Conservation (phyloP, 2,113 vertebrate genomes). For the Pygathrix nemaeus region DNA sequence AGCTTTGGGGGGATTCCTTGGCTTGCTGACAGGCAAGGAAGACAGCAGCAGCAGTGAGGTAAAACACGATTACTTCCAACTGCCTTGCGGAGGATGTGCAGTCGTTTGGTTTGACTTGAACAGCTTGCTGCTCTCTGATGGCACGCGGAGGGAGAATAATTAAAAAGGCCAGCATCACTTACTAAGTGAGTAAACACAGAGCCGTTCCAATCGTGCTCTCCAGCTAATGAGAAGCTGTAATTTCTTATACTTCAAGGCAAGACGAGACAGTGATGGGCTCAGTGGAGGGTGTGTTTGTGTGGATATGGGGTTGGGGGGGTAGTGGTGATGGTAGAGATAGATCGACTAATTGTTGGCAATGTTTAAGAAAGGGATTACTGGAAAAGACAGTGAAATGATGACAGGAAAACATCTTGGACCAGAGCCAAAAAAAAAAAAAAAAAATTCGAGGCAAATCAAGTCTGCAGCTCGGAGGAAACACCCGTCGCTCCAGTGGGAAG, state of each 20-base stretch:
- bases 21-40: constrained; percentile 86
- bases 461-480: constrained; percentile 82
- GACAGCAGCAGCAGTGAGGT: constrained; percentile 84
- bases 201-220: constrained; percentile 86
- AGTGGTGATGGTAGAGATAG: constrained; percentile 74
- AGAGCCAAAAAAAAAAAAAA: constrained; percentile 83
- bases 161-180: constrained; percentile 87
- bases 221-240: constrained; percentile 87
- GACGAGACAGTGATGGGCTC: constrained; percentile 84
- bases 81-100: constrained; percentile 82
- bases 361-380: constrained; percentile 88
- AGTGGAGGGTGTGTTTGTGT: constrained; percentile 72
- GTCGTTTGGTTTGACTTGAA: constrained; percentile 77
- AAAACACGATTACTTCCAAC: constrained; percentile 81
- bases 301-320: constrained; percentile 72
- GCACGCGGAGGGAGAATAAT: constrained; percentile 86
- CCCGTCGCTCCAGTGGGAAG: constrained; percentile 76
- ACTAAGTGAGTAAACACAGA: constrained; percentile 89
- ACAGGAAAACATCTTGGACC: constrained; percentile 87
- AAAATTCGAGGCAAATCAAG: constrained; percentile 84
- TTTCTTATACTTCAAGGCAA: constrained; percentile 87
- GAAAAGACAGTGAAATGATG: constrained; percentile 87
- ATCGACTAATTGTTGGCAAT: constrained; percentile 87
- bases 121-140: constrained; percentile 84
- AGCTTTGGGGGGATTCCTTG: constrained; percentile 88